phyloP scores from a whole-genome alignment of 2,888 invertebrate species.

The Netelia virgata region DNA sequence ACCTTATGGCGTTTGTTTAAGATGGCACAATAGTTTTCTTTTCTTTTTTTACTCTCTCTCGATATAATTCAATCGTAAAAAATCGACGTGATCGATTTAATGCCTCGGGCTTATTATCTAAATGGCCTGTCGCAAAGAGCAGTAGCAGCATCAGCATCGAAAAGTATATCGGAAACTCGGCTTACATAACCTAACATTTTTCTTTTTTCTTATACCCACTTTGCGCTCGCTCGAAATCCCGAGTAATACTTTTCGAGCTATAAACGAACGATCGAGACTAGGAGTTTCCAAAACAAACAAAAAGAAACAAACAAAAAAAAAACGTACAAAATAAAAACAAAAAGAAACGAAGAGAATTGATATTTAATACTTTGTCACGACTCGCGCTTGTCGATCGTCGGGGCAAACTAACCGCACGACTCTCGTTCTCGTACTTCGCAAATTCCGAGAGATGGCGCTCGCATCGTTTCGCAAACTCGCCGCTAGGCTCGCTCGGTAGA shows the following conservation, averaged over 20 bases:
- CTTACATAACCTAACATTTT: not conserved
- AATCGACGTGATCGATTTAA: constrained; percentile 26
- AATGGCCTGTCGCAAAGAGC: constrained; percentile 39
- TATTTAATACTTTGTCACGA: constrained; percentile 39
- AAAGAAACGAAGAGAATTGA: constrained; percentile 20
- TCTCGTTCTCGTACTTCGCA: not conserved
- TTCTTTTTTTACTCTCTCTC: not conserved
- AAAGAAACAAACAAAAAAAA: constrained; percentile 23
- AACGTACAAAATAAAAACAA: constrained; percentile 1
- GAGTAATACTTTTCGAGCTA: constrained; percentile 56
- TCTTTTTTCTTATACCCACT: constrained; percentile 1
- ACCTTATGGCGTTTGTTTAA: constrained; percentile 65
- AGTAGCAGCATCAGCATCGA: not conserved
- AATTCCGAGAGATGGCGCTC: constrained; percentile 53
- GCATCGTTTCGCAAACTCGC: not conserved
- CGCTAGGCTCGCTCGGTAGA: not conserved
- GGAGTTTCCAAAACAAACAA: constrained; percentile 37
- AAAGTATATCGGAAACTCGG: constrained; percentile 10
- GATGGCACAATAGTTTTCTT: constrained; percentile 59
- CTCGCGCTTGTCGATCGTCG: not conserved
- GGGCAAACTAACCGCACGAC: constrained; percentile 8
- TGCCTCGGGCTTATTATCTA: constrained; percentile 48
- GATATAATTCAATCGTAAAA: constrained; percentile 24
- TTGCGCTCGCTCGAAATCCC: constrained; percentile 17
- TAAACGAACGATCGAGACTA: constrained; percentile 62